Evolutionary conservation across 2,797 vertebrate species (phyloP).

Genomic region (Mormyrus proboscirostris): DNA sequence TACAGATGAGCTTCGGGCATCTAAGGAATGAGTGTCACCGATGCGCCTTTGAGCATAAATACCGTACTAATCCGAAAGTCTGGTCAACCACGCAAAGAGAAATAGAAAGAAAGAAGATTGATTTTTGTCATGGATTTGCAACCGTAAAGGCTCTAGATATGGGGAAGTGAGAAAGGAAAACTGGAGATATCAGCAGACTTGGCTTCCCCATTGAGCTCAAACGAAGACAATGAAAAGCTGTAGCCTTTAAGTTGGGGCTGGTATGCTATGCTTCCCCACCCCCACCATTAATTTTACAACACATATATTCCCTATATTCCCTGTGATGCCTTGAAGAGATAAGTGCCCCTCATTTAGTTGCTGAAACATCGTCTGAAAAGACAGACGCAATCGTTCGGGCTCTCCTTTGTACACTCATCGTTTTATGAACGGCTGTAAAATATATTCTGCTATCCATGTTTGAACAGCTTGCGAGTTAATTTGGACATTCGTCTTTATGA

Average conservation of each 20-base stretch:
- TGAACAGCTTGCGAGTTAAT: not conserved
- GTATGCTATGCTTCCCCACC: conserved; percentile 23
- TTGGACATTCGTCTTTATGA: not conserved
- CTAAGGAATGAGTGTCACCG: not conserved
- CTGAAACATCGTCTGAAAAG: conserved; percentile 33
- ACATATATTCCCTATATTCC: not conserved
- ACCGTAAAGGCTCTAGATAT: not conserved
- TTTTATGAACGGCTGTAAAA: not conserved
- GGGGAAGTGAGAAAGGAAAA: not conserved
- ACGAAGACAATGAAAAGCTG: conserved; percentile 26
- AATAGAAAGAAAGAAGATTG: not conserved
- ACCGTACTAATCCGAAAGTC: not conserved
- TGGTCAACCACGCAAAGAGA: not conserved
- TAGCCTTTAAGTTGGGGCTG: conserved; percentile 31
- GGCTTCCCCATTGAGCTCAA: not conserved
- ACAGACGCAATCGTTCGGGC: conserved; percentile 16
- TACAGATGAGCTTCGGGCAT: not conserved
- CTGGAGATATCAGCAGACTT: not conserved
- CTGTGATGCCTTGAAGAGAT: conserved; percentile 36
- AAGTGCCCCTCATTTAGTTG: conserved; percentile 52
- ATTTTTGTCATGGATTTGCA: not conserved
- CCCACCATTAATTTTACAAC: conserved; percentile 32
- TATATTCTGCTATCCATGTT: not conserved
- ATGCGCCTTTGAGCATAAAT: not conserved
- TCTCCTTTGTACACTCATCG: conserved; percentile 17